Evolutionary conservation across 2,888 invertebrate genomes (phyloP).

Genomic region (Pediacus dermestoides): DNA sequence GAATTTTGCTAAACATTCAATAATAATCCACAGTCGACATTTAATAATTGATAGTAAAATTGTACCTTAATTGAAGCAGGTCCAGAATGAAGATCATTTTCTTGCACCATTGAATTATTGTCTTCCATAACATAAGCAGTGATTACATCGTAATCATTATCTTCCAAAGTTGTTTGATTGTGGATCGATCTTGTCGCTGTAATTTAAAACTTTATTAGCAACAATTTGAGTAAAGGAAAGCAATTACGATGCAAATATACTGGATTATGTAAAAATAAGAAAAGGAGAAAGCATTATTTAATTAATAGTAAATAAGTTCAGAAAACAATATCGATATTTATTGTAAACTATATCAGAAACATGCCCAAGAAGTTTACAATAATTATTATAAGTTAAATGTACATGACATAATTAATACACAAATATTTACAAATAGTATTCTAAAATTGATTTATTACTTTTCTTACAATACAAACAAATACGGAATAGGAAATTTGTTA

Average conservation of each 20-base stretch:
- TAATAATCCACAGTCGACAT: slow-evolving; percentile 9
- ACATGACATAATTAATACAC: not conserved
- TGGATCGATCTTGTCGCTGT: slow-evolving; percentile 42
- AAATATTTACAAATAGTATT: slow-evolving; percentile 1
- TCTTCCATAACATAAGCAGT: slow-evolving; percentile 72
- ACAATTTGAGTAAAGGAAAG: too few species aligned
- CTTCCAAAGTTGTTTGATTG: slow-evolving; percentile 63
- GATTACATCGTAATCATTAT: slow-evolving; percentile 84
- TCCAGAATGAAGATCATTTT: slow-evolving; percentile 73
- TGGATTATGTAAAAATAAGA: too few species aligned
- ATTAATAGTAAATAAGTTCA: too few species aligned
- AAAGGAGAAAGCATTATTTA: too few species aligned
- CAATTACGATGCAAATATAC: too few species aligned
- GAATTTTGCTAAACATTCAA: slow-evolving; percentile 9
- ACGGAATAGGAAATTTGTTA: too few species aligned
- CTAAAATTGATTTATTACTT: slow-evolving; percentile 3
- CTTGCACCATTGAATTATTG: slow-evolving; percentile 74
- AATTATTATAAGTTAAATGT: not conserved
- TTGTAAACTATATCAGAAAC: too few species aligned
- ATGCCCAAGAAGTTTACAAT: too few species aligned
- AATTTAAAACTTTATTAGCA: slow-evolving; percentile 2
- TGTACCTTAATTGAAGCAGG: slow-evolving; percentile 81
- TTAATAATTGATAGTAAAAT: not conserved
- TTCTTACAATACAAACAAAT: not conserved
- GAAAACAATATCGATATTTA: too few species aligned